A percentile compares a stretch with the other conserved stretches of the same genome.
phyloP scores from a whole-genome alignment of 2,888 invertebrate species.

The Altica lythri region DNA sequence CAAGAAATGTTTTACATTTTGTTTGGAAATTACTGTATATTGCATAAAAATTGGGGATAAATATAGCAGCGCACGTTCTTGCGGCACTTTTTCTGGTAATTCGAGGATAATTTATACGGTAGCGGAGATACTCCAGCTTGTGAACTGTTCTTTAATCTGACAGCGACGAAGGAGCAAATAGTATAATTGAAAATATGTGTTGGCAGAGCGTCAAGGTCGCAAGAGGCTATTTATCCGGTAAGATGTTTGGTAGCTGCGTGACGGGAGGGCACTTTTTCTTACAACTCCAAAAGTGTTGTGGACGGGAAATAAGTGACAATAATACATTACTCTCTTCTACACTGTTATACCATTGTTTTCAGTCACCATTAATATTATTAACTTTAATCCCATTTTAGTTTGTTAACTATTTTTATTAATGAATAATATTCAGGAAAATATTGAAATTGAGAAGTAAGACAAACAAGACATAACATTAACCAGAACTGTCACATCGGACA shows the following conservation, averaged over 20 bases:
- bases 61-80: conserved; percentile 35
- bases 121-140: conserved; percentile 49
- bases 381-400: no score
- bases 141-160: conserved; percentile 56
- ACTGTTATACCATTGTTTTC: no score
- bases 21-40: conserved; percentile 38
- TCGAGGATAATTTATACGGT: conserved; percentile 49
- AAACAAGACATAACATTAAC: no score
- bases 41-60: conserved; percentile 40
- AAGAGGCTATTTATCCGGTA: conserved; percentile 45
- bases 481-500: no score
- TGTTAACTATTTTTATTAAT: no score
- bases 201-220: conserved; percentile 57
- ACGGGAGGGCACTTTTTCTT: conserved; percentile 9
- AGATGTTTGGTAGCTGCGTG: conserved; percentile 20
- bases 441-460: no score
- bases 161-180: conserved; percentile 55
- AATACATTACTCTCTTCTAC: no score
- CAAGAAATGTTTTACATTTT: conserved; percentile 33
- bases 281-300: background rate
- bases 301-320: no score
- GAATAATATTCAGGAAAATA: no score
- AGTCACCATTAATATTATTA: no score
- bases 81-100: conserved; percentile 41
- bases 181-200: conserved; percentile 57